Base-by-base conservation (phyloP, 2,797 vertebrate genomes). In the Megaceryle alcyon region DNA sequence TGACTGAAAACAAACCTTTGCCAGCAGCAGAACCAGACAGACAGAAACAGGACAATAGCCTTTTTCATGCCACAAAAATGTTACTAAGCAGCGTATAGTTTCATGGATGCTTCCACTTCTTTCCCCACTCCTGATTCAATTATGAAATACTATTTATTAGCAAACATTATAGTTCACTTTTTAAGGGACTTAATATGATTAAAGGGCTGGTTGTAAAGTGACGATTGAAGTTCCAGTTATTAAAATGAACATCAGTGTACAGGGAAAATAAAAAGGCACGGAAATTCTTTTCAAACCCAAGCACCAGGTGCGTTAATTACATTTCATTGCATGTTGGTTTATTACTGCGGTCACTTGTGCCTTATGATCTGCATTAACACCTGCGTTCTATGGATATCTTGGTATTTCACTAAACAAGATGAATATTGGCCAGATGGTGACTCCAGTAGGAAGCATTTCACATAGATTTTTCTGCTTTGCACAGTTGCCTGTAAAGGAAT, bases 401-500 rank as follows among this genome's bases (percentile, higher is more conserved):
- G 79, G 94, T 94, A 96, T 94, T 97, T 96, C 70, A 73, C 95
- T 97, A 97, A 98, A 96, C 96, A 96, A 97, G 97, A 98, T 94
- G 97, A 97, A 97, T 97, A 96, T 95, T 88, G 95, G 94, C 97
- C 98, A 98, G 98, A 98, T 98, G 98, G 98, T 97, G 94, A 96
- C 97, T 97, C 94, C 93, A 81, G 35, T 56, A 97, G 97, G 96
- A 96, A 93, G 92, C 96, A 81, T 97, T 97, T 97, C 97, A 97
- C 26, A 2, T 76, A 92, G 93, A 96, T 96, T 97, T 96, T 81
- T 90, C 91, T 82, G 92, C 94, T 93, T 33, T 46, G 64, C 83
- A 87, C 92, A 59, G 91, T 96, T 96, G 94, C 92, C 95, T 97
- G 96, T 96, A 97, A 96, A 98, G 98, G 97, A 97, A 98, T 98